Base-by-base conservation (phyloP, 1,140 invertebrate genomes). In the Caenorhabditis remanei region DNA sequence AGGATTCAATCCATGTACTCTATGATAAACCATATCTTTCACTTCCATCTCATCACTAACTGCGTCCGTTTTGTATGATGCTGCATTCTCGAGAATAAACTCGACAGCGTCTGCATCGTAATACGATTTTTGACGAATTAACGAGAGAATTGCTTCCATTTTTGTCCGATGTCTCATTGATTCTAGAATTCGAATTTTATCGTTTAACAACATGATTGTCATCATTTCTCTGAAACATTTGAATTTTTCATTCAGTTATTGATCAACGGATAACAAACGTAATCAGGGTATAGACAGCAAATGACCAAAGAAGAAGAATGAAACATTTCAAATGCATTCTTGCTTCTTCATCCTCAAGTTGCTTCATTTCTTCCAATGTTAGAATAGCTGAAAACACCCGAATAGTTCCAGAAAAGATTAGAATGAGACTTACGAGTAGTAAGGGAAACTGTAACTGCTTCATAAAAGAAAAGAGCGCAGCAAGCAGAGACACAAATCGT, bases 121-220 rank as follows among this genome's bases (percentile, higher is more conserved):
- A 79, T 79, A 79, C 14, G 71, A 79, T 79, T 79, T 79, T n/a
- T 79, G 71, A n/a, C 71, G 43, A 32, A 79, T 79, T 19, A 79
- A 41, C 4, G 71, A 79, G 8, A 79, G 71, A 21, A 21, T 79
- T 50, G 46, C 43, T 41, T 79, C 71, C 71, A 79, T 79, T 79
- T 79, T 79, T 46, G 71, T 53, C 9, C 71, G 71, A 79, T 79
- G n/a, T 79, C 71, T 48, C 21, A 79, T 50, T 50, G 71, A 79
- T 50, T 79, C 71, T 11, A 79, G 71, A 50, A 79, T 79, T 79
- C 71, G 46, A 53, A 79, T 79, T 24, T 79, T 79, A 4, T 79
- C 71, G 13, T 79, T 79, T 0, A 79, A 13, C 13, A n/a, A 11
- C 71, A 79, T 79, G 13, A 79, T 79, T 19, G 43, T 46, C 46